These are phyloP conservation scores for Hippocampus guttulatus DNA, from an alignment of 2,113 vertebrate genomes.

Conservation along the genomic window DNA sequence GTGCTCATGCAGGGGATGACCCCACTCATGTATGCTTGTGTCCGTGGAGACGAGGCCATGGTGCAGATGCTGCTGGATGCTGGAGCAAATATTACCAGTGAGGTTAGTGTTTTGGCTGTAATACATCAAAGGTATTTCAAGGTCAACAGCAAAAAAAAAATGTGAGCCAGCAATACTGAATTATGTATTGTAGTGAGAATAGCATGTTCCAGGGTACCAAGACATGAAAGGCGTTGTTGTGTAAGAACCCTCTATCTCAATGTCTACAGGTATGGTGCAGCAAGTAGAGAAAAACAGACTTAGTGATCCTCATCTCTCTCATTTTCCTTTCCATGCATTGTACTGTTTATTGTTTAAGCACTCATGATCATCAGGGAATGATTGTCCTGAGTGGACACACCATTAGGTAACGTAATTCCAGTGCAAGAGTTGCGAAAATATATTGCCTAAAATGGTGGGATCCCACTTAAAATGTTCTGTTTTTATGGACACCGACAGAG, in stretches of 20 bases:
- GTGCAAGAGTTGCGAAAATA: no score
- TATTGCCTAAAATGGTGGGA: no score
- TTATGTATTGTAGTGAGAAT: not conserved
- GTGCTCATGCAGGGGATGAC: conserved; percentile 84
- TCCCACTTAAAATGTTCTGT: no score
- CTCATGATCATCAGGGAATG: conserved; percentile 41
- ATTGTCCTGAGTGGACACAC: no score
- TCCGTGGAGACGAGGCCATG: conserved; percentile 97
- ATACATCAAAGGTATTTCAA: not conserved
- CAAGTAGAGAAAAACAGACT: conserved; percentile 21
- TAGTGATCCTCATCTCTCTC: conserved; percentile 19
- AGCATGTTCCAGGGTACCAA: not conserved
- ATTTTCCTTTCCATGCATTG: conserved; percentile 12
- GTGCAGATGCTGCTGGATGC: conserved; percentile 99
- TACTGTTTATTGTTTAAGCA: not conserved
- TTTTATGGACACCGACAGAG: no score
- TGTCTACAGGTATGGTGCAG: no score
- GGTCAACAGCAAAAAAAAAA: not conserved
- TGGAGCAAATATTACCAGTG: conserved; percentile 94
- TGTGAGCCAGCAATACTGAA: not conserved
- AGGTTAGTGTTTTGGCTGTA: conserved; percentile 76
- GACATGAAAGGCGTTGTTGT: not conserved
- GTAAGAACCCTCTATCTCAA: not conserved
- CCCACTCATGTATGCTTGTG: conserved; percentile 97
- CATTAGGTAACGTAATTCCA: no score